Percentiles rank a stretch among this genome's conserved stretches.
These are phyloP conservation scores for Cryptotermes secundus DNA, from an alignment of 1,140 invertebrate species.

Conservation along the genomic window DNA sequence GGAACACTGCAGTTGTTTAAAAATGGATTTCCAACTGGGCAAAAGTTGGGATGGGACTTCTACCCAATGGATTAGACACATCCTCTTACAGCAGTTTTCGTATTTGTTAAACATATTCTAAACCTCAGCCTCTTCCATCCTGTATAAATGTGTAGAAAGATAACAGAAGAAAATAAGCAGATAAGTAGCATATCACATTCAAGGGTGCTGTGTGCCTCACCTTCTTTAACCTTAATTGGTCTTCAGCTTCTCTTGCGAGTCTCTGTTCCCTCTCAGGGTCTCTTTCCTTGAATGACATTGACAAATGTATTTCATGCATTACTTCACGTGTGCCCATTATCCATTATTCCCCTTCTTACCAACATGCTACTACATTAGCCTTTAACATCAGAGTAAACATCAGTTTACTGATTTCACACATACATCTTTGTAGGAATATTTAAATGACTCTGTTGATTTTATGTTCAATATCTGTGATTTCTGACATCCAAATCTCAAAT, in stretches of 20 bases:
- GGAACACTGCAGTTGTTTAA: neutral
- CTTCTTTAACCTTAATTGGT: neutral
- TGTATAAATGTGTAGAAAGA: neutral
- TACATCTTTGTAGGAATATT: no score
- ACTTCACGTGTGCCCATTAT: constrained; percentile 6
- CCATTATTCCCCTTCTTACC: neutral
- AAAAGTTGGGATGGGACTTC: no score
- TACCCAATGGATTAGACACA: no score
- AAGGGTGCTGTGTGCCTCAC: neutral
- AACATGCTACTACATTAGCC: neutral
- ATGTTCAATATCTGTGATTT: no score
- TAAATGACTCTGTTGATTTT: no score
- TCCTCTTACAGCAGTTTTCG: neutral
- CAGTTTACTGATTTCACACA: no score
- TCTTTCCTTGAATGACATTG: constrained; percentile 17
- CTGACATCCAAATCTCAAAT: no score
- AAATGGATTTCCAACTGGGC: no score
- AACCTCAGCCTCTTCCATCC: neutral
- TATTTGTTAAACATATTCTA: neutral
- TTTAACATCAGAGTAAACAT: no score
- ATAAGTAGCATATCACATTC: neutral
- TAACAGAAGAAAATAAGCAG: neutral
- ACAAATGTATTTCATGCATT: constrained; percentile 17
- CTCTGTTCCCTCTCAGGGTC: constrained; percentile 12
- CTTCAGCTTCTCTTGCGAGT: constrained; percentile 1